These are phyloP conservation scores for Tromatobia lineatoria DNA, from an alignment of 2,888 invertebrate genomes.

Conservation along the genomic window DNA sequence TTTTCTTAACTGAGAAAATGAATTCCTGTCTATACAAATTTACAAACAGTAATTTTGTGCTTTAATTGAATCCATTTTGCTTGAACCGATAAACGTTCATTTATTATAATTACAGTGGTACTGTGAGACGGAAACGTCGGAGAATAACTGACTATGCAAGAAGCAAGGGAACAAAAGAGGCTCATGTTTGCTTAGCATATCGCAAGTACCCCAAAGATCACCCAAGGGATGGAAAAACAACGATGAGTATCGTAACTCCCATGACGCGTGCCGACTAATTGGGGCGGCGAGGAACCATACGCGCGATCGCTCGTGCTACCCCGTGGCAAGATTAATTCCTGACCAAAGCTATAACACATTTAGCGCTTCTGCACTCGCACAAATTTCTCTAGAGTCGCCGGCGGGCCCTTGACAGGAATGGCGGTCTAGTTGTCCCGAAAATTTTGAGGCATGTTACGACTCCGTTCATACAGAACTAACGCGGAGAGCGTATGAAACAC, in stretches of 20 bases:
- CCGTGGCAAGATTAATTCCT: constrained; percentile 65
- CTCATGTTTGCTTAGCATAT: constrained; percentile 70
- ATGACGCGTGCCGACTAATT: constrained; percentile 80
- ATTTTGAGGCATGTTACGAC: constrained; percentile 33
- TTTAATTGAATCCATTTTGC: too few species aligned
- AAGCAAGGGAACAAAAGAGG: constrained; percentile 60
- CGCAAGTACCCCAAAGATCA: constrained; percentile 52
- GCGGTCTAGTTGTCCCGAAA: constrained; percentile 8
- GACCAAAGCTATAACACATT: constrained; percentile 1
- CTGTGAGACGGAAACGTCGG: constrained; percentile 71
- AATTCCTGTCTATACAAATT: too few species aligned
- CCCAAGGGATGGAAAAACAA: constrained; percentile 75
- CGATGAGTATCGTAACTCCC: constrained; percentile 75
- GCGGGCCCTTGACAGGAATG: constrained; percentile 44
- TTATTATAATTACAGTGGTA: background rate
- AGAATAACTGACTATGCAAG: constrained; percentile 68
- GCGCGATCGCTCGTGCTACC: constrained; percentile 35
- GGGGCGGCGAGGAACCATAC: constrained; percentile 55
- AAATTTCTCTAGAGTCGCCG: constrained; percentile 57
- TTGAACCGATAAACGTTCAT: background rate
- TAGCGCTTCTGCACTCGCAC: constrained; percentile 30
- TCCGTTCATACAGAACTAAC: background rate
- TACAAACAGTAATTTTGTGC: too few species aligned
- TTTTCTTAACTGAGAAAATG: too few species aligned
- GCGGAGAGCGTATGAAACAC: background rate